Evolutionary conservation across 2,888 invertebrate genomes (phyloP).

Genomic region (Apoda limacodes): DNA sequence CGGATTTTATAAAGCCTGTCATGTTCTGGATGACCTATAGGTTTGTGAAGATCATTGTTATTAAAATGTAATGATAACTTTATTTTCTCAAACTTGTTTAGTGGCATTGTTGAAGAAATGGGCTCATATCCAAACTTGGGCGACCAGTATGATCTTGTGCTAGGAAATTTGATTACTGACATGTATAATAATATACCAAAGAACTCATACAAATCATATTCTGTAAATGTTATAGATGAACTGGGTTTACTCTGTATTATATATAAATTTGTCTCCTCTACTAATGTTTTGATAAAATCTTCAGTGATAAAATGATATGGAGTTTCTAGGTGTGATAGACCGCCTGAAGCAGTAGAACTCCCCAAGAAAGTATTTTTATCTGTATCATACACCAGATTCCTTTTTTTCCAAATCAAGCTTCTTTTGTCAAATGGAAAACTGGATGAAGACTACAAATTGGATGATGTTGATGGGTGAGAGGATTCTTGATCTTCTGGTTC

Average conservation of each 20-base stretch:
- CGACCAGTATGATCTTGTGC: slow-evolving; percentile 20
- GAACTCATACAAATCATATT: slow-evolving; percentile 14
- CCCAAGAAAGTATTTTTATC: slow-evolving; percentile 29
- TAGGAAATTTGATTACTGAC: slow-evolving; percentile 15
- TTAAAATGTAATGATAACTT: slow-evolving; percentile 23
- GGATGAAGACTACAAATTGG: slow-evolving; percentile 24
- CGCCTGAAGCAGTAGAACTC: slow-evolving; percentile 24
- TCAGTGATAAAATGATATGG: slow-evolving; percentile 8
- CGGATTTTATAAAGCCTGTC: slow-evolving; percentile 24
- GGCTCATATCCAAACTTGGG: slow-evolving; percentile 15
- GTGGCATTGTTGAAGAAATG: slow-evolving; percentile 17
- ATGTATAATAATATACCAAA: slow-evolving; percentile 16
- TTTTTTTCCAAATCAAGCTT: slow-evolving; percentile 29
- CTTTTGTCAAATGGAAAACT: slow-evolving; percentile 31
- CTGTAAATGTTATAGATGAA: slow-evolving; percentile 11
- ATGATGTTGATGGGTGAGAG: slow-evolving; percentile 24
- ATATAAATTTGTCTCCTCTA: slow-evolving; percentile 6
- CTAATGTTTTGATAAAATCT: slow-evolving; percentile 6
- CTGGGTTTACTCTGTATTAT: slow-evolving; percentile 14
- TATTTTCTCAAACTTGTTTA: slow-evolving; percentile 25
- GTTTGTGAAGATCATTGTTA: slow-evolving; percentile 21
- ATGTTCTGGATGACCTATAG: slow-evolving; percentile 19
- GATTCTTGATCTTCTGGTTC: slow-evolving; percentile 25
- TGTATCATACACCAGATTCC: slow-evolving; percentile 26
- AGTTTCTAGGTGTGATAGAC: slow-evolving; percentile 2